Percentiles rank a stretch among this genome's conserved stretches.
Evolutionary conservation across 2,888 invertebrate genomes (phyloP).

Genomic region (Cephus sareptanus): DNA sequence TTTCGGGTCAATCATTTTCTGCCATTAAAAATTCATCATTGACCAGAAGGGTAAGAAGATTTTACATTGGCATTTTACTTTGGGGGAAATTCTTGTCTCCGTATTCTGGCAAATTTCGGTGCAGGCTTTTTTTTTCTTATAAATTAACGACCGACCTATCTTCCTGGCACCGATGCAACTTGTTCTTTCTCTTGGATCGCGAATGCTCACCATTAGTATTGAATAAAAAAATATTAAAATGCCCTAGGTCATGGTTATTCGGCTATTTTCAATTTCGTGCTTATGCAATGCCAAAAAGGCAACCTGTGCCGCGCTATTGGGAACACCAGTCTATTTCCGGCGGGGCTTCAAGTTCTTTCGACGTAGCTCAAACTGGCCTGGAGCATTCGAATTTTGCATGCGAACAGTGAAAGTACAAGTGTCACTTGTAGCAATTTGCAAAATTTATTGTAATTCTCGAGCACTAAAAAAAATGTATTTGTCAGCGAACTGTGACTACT

Average conservation of each 20-base stretch:
- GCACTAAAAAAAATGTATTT: not conserved
- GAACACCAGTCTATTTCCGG: conserved; percentile 56
- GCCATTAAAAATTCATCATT: not conserved
- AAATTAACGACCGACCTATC: not conserved
- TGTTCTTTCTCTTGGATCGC: not conserved
- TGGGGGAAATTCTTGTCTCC: not conserved
- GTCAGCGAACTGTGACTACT: not conserved
- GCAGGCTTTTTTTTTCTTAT: not conserved
- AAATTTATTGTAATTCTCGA: not conserved
- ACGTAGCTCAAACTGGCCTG: conserved; percentile 23
- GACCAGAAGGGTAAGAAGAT: not conserved
- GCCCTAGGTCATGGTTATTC: conserved; percentile 54
- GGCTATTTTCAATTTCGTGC: conserved; percentile 51
- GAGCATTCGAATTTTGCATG: conserved; percentile 3
- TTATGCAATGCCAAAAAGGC: conserved; percentile 50
- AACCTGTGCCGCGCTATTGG: conserved; percentile 45
- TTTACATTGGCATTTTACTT: too few species aligned
- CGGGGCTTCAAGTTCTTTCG: conserved; percentile 40
- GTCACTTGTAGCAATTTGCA: not conserved
- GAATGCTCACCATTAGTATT: not conserved
- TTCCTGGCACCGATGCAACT: not conserved
- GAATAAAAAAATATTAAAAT: not conserved
- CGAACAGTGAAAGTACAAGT: not conserved
- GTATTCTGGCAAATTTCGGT: not conserved
- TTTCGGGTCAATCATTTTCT: not conserved